Evolutionary conservation across 2,113 vertebrate genomes (phyloP).

Genomic region (Echinops telfairi): DNA sequence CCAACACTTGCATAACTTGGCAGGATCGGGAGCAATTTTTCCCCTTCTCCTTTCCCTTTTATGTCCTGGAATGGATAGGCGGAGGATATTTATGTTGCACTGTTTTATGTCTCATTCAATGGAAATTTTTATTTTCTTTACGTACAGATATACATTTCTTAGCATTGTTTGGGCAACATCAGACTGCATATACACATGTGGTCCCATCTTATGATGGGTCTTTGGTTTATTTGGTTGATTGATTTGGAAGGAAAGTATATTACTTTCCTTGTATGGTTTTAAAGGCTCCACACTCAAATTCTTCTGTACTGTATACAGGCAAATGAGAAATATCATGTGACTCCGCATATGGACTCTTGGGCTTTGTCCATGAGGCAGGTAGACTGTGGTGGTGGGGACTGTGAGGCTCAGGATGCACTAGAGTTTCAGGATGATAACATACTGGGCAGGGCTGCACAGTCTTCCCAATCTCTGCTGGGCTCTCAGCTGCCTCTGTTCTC

Average conservation of each 20-base stretch:
- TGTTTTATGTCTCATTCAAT: constrained; percentile 50
- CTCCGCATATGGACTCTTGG: too few species aligned
- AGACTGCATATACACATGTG: not conserved
- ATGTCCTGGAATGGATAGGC: constrained; percentile 17
- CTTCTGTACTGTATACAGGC: too few species aligned
- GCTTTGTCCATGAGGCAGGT: too few species aligned
- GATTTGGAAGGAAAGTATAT: not conserved
- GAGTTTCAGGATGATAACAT: too few species aligned
- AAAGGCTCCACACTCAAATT: not conserved
- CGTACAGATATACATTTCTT: not conserved
- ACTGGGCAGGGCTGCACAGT: not conserved
- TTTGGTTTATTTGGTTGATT: too few species aligned
- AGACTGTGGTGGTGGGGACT: too few species aligned
- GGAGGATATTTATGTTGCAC: not conserved
- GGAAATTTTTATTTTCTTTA: constrained; percentile 12
- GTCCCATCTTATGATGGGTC: not conserved
- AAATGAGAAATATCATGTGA: too few species aligned
- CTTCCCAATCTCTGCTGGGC: not conserved
- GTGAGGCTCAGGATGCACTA: too few species aligned
- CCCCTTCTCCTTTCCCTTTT: not conserved
- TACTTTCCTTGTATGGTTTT: too few species aligned
- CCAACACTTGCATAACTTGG: constrained; percentile 72
- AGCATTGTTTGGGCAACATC: not conserved
- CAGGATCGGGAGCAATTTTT: not conserved
- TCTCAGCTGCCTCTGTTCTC: too few species aligned